phyloP scores from a whole-genome alignment of 2,113 vertebrate species.

The Patagioenas fasciata region DNA sequence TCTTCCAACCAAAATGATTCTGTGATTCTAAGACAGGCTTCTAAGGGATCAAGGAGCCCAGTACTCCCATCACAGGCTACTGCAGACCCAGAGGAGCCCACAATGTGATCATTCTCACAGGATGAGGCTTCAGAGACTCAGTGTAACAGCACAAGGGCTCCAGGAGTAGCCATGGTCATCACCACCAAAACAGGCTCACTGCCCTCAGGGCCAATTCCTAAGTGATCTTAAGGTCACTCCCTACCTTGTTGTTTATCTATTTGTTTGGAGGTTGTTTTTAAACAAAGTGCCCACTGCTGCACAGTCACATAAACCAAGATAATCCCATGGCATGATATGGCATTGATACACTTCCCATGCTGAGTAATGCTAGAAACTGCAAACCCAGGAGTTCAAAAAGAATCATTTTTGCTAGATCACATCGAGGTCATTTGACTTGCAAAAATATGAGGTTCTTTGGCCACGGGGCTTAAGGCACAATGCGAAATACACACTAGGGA shows the following conservation, averaged over 20 bases:
- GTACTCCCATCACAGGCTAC: background rate
- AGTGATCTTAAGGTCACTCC: background rate
- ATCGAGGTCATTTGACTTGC: background rate
- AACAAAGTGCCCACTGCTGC: background rate
- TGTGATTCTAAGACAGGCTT: background rate
- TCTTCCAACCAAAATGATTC: too few species aligned
- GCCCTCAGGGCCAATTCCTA: too few species aligned
- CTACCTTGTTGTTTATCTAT: background rate
- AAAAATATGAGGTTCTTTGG: background rate
- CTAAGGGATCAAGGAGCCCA: background rate
- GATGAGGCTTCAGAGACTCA: background rate
- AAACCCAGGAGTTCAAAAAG: background rate
- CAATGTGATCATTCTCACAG: background rate
- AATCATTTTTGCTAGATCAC: background rate
- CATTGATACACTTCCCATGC: background rate
- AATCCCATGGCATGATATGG: fast-evolving
- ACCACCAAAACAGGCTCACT: too few species aligned
- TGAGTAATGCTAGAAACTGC: background rate
- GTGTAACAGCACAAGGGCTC: background rate
- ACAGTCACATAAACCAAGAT: background rate
- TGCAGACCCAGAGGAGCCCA: background rate
- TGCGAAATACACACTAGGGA: background rate
- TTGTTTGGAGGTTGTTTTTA: background rate
- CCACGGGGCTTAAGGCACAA: background rate
- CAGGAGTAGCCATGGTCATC: background rate